phyloP scores from a whole-genome alignment of 2,797 vertebrate species.

The Clarias laeviceps region DNA sequence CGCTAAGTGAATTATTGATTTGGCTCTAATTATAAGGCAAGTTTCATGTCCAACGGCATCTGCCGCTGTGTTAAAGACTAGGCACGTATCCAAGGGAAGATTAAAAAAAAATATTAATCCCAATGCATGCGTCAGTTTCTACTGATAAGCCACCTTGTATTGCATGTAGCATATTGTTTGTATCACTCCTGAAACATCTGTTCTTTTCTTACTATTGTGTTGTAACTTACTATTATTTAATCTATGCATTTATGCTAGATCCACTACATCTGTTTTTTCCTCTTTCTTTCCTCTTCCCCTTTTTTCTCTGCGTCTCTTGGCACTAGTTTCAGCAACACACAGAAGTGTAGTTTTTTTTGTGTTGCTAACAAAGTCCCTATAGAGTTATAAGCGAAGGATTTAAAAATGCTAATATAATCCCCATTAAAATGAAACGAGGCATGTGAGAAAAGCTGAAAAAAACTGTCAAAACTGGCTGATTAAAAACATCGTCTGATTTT shows the following conservation, averaged over 20 bases:
- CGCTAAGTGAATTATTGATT: conserved; percentile 43
- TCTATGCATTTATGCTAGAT: not conserved
- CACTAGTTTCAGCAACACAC: not conserved
- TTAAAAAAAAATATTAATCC: not conserved
- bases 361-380: not conserved
- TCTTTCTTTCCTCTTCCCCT: not conserved
- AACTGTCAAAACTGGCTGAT: not conserved
- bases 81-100: not conserved
- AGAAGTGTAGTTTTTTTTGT: not conserved
- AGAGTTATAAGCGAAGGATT: not conserved
- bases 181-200: not conserved
- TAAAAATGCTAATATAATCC: not conserved
- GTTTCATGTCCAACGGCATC: conserved; percentile 1
- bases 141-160: not conserved
- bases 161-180: not conserved
- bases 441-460: not conserved
- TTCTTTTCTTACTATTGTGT: not conserved
- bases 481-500: not conserved
- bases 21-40: conserved; percentile 23
- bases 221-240: not conserved
- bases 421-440: not conserved
- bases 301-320: not conserved
- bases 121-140: not conserved
- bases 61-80: not conserved
- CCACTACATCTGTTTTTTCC: too few species aligned